These are phyloP conservation scores for Lycocorax pyrrhopterus DNA, from an alignment of 2,113 vertebrate genomes.

Conservation along the genomic window DNA sequence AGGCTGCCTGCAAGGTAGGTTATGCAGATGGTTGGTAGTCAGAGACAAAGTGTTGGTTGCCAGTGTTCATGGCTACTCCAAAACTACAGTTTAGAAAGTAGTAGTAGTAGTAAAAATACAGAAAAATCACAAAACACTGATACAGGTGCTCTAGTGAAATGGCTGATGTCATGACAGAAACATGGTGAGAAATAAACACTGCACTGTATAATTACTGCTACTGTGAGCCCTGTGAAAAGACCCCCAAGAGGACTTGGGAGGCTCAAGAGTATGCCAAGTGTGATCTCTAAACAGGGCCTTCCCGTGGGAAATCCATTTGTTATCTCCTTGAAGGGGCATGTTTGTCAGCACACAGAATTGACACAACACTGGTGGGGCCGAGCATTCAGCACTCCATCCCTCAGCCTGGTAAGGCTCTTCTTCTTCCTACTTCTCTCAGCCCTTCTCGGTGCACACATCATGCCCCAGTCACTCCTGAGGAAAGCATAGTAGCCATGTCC, in stretches of 20 bases:
- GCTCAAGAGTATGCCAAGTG: not conserved
- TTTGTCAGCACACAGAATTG: not conserved
- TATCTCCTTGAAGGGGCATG: not conserved
- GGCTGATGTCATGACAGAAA: not conserved
- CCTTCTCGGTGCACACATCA: not conserved
- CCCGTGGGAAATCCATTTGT: not conserved
- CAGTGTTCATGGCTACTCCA: not conserved
- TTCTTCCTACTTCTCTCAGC: not conserved
- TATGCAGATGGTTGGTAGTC: not conserved
- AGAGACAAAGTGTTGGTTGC: not conserved
- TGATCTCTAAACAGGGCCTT: not conserved
- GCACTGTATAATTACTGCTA: not conserved
- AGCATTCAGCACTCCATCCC: not conserved
- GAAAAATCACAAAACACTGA: not conserved
- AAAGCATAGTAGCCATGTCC: accelerated
- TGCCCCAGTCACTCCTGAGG: not conserved
- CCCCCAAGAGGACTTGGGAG: not conserved
- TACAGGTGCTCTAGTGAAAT: not conserved
- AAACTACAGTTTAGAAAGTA: not conserved
- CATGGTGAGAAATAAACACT: not conserved
- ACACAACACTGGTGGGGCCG: too few species aligned
- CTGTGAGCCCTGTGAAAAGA: not conserved
- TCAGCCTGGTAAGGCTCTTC: not conserved
- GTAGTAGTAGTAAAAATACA: not conserved
- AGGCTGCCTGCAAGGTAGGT: not conserved